Conservation (phyloP, 2,113 vertebrate genomes). For the Tauraco erythrolophus region DNA sequence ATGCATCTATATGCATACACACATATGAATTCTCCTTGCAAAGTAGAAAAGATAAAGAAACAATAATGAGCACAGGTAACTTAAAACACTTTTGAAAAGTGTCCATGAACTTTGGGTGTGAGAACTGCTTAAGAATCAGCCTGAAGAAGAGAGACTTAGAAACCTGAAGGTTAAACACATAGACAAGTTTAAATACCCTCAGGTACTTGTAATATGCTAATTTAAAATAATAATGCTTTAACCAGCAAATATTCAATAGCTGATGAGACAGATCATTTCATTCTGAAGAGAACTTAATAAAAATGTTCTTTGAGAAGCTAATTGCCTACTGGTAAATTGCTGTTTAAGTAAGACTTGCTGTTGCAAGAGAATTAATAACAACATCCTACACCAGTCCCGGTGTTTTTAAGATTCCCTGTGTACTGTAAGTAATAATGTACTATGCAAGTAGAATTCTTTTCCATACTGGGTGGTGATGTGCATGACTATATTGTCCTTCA, state of each 20-base stretch:
- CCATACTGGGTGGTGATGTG: conserved; percentile 45
- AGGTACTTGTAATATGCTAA: conserved; percentile 6
- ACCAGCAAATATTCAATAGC: conserved; percentile 52
- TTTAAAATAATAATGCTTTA: conserved; percentile 72
- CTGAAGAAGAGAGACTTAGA: not conserved
- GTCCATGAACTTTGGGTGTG: not conserved
- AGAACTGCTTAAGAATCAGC: not conserved
- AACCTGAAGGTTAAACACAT: not conserved
- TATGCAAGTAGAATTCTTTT: conserved; percentile 63
- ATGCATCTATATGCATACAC: not conserved
- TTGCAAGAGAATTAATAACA: conserved; percentile 56
- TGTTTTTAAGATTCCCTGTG: conserved; percentile 54
- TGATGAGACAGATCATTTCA: conserved; percentile 60
- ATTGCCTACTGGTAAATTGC: conserved; percentile 74
- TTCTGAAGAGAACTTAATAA: conserved; percentile 71
- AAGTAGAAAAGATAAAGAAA: not conserved
- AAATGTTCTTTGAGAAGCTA: conserved; percentile 73
- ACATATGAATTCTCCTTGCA: not conserved
- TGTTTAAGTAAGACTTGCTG: conserved; percentile 73
- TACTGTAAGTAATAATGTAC: conserved; percentile 21
- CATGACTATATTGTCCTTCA: conserved; percentile 71
- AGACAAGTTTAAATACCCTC: conserved; percentile 15
- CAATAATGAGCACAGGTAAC: not conserved
- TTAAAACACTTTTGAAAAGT: not conserved
- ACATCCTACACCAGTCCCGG: not conserved